A percentile compares a stretch with the other conserved stretches of the same genome.
Evolutionary conservation across 2,113 vertebrate species (phyloP).

Genomic region (Centropristis striata): DNA sequence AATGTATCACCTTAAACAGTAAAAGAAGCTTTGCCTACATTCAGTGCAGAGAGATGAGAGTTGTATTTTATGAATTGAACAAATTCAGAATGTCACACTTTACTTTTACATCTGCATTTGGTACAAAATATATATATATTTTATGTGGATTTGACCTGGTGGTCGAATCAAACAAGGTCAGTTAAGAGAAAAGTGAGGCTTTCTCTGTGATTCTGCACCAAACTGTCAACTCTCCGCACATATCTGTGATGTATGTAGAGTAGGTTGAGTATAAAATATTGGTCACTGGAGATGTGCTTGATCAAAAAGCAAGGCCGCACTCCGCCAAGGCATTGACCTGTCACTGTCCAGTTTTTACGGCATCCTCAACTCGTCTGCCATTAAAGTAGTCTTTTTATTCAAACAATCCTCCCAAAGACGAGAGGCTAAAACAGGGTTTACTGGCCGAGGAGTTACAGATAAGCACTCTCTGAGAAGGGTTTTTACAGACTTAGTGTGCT

Average conservation of each 20-base stretch:
- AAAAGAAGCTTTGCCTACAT: neutral
- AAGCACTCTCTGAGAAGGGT: neutral
- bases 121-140: neutral
- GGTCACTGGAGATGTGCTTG: conserved; percentile 54
- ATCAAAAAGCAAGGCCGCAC: conserved; percentile 62
- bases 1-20: neutral
- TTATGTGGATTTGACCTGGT: conserved; percentile 9
- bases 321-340: conserved; percentile 43
- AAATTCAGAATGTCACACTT: neutral
- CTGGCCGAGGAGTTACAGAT: neutral
- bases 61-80: neutral
- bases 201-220: conserved; percentile 48
- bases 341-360: conserved; percentile 47
- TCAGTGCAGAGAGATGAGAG: neutral
- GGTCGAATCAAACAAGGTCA: conserved; percentile 37
- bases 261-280: conserved; percentile 63
- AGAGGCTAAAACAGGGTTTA: conserved; percentile 30
- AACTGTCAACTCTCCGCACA: conserved; percentile 55
- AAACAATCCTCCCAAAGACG: conserved; percentile 21
- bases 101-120: neutral
- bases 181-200: conserved; percentile 20
- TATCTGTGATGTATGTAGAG: conserved; percentile 59
- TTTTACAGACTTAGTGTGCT: neutral
- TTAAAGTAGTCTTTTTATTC: conserved; percentile 41
- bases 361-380: conserved; percentile 9